Conservation (phyloP, 1,140 invertebrate species). For the Solenopsis fugax region DNA sequence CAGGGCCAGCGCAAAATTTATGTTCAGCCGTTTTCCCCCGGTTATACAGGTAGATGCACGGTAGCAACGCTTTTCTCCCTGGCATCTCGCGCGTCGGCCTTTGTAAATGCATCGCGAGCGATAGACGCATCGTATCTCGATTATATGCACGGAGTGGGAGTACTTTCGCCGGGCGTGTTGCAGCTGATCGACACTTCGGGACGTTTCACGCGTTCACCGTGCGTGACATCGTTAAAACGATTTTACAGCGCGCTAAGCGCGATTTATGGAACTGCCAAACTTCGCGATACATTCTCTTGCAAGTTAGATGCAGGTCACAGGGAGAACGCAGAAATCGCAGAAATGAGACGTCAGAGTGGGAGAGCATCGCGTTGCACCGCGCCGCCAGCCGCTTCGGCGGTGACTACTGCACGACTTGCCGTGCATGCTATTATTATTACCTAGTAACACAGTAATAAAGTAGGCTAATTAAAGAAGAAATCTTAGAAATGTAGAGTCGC, state of each 20-base stretch:
- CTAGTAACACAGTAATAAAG: not conserved
- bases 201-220: not conserved
- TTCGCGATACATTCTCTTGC: constrained; percentile 32
- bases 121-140: constrained; percentile 58
- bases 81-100: constrained; percentile 50
- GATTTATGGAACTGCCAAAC: constrained; percentile 13
- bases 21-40: constrained; percentile 67
- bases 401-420: not conserved
- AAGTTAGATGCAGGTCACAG: not conserved
- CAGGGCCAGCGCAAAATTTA: constrained; percentile 75
- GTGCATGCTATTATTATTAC: not conserved
- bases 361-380: not conserved
- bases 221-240: constrained; percentile 11
- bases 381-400: not conserved
- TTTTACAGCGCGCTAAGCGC: constrained; percentile 25
- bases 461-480: constrained; percentile 38
- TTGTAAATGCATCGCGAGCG: constrained; percentile 66
- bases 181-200: constrained; percentile 50
- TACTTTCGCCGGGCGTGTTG: constrained; percentile 33
- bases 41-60: constrained; percentile 62
- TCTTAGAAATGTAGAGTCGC: constrained; percentile 23
- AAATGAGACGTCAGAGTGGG: constrained; percentile 18
- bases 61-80: constrained; percentile 37
- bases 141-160: not conserved
- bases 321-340: not conserved